Base-by-base conservation (phyloP, 2,797 vertebrate species). In the Catharus ustulatus region DNA sequence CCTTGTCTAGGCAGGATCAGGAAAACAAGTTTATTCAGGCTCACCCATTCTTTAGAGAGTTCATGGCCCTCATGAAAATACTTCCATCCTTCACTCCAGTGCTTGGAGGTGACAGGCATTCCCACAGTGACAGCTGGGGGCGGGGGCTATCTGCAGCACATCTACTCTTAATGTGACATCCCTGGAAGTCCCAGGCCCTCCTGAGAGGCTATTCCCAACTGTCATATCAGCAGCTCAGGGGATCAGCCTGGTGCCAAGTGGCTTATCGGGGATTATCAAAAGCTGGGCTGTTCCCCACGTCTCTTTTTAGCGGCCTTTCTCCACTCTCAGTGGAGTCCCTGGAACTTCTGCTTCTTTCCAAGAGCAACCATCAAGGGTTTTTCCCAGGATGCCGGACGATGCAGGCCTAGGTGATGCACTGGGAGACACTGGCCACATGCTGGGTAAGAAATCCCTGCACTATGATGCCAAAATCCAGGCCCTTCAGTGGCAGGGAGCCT, bases 261-360 rank as follows among this genome's bases (percentile, higher is more conserved):
- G 91, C 54, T 94, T 84, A 84, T 21, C 34, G 26, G 34, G 84
- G 86, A 95, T 95, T 89, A 95, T 40, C 67, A 67, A 59, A 95
- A 76, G 24, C 42, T 73, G 20, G 38, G 62, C 26, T 45, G 36
- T 20, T 73, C 43, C 69, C 51, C 34, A 21, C 0, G 0, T 43
- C 85, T 86, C 68, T 72, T 78, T 72, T 84, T 38, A 91, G 73
- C 52, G 32, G 43, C 38, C 29, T 81, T 59, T 75, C n/a, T 75
- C 59, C 1, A 1, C 43, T 48, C 48, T 26, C 32, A 2, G 7
- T 32, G 29, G 89, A 83, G 57, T 26, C 52, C 30, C 68, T 76
- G 45, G 20, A 36, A 51, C 6, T 63, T 23, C 30, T 57, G 16
- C 55, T 59, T 78, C 58, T 84, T 11, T 10, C 57, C 30, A 63